These are phyloP conservation scores for Felis chaus DNA, from an alignment of 2,113 vertebrate species.

Conservation along the genomic window DNA sequence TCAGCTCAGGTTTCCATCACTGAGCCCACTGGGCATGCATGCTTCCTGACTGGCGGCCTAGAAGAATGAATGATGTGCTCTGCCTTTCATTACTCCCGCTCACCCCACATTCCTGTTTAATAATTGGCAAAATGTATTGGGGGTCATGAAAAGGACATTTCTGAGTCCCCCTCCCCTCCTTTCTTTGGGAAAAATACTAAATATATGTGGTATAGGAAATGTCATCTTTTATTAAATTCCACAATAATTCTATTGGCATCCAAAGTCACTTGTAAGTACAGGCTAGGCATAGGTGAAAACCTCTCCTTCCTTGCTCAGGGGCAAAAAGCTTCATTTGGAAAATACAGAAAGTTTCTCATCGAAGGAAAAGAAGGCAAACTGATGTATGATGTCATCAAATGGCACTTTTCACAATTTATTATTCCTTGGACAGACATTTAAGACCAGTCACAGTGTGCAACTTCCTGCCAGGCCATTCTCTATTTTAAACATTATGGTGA, in stretches of 20 bases:
- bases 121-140: not conserved
- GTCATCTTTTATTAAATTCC: not conserved
- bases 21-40: rapidly evolving
- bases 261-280: not conserved
- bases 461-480: not conserved
- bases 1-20: not conserved
- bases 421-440: not conserved
- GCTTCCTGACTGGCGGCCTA: not conserved
- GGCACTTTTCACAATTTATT: not conserved
- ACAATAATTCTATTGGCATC: not conserved
- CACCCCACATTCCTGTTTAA: not conserved
- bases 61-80: not conserved
- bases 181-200: not conserved
- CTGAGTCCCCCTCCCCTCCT: not conserved
- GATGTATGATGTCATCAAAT: not conserved
- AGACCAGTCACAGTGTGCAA: not conserved
- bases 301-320: not conserved
- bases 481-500: not conserved
- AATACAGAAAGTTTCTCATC: not conserved
- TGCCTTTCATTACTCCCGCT: not conserved
- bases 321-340: not conserved
- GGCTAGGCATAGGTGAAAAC: not conserved
- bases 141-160: not conserved
- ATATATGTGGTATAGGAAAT: not conserved
- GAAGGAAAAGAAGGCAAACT: not conserved